Evolutionary conservation across 2,888 invertebrate genomes (phyloP).

Genomic region (Athalia rosae): DNA sequence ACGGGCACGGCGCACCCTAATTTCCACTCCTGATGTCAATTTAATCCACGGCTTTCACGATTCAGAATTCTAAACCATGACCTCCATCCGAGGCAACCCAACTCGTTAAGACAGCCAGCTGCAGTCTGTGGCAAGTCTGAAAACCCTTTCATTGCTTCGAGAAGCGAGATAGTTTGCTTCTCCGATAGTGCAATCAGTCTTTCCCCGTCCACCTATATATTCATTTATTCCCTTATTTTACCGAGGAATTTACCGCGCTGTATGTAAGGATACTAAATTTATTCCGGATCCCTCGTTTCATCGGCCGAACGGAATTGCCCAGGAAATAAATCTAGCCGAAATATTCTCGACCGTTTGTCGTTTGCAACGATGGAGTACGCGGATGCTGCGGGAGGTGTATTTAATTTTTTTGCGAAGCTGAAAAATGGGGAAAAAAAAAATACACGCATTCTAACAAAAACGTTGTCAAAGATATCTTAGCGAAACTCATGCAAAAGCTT

Average conservation of each 20-base stretch:
- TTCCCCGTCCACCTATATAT: too few species aligned
- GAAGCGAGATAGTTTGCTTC: too few species aligned
- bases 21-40: neutral
- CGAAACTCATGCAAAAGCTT: constrained; percentile 27
- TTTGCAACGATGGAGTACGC: neutral
- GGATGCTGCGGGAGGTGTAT: too few species aligned
- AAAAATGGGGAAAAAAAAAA: too few species aligned
- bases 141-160: neutral
- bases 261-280: neutral
- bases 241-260: neutral
- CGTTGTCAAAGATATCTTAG: constrained; percentile 14
- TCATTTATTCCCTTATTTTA: neutral
- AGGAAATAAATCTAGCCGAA: neutral
- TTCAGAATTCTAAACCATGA: constrained; percentile 4
- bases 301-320: neutral
- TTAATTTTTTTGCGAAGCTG: too few species aligned
- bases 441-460: neutral
- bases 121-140: neutral
- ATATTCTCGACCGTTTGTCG: neutral
- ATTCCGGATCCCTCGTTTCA: constrained; percentile 2
- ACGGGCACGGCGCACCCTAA: neutral
- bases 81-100: neutral
- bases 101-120: neutral
- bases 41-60: constrained; percentile 17
- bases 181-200: too few species aligned